These are phyloP conservation scores for Drosophila kepulauana DNA, from an alignment of 1,140 invertebrate genomes.

Conservation along the genomic window DNA sequence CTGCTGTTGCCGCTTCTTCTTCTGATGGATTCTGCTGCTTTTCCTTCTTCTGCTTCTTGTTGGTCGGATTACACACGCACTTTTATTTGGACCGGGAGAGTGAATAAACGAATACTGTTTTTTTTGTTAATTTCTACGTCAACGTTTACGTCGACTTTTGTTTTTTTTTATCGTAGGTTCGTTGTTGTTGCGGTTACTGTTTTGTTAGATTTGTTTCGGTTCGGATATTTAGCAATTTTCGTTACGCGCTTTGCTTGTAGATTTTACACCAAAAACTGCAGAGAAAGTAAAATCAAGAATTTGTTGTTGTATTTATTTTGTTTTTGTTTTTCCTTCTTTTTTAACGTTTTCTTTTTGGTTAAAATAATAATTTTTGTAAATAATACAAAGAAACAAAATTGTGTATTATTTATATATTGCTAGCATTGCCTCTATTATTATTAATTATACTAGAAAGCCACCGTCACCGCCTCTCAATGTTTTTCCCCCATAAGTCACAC, in stretches of 20 bases:
- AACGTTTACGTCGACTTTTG: conserved; percentile 44
- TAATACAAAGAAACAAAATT: not conserved
- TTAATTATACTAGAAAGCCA: conserved; percentile 37
- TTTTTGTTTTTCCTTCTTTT: not conserved
- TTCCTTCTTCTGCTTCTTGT: conserved; percentile 17
- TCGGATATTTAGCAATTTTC: conserved; percentile 44
- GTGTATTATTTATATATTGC: conserved; percentile 23
- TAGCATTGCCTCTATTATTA: conserved; percentile 4
- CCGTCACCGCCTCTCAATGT: conserved; percentile 40
- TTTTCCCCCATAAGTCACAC: conserved; percentile 6
- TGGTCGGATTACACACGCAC: conserved; percentile 41
- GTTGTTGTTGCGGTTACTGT: conserved; percentile 15
- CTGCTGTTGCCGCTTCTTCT: conserved; percentile 16
- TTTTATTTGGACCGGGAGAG: conserved; percentile 28
- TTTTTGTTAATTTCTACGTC: conserved; percentile 21
- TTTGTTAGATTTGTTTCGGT: conserved; percentile 29
- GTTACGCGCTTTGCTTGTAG: conserved; percentile 29
- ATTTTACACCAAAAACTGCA: conserved; percentile 45
- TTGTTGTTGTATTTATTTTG: conserved; percentile 12
- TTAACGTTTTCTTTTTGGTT: not conserved
- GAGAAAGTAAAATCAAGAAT: conserved; percentile 19
- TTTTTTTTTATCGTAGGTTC: conserved; percentile 29
- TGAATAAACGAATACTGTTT: conserved; percentile 48
- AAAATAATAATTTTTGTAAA: conserved; percentile 1
- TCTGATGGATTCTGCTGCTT: not conserved